Conservation (phyloP, 2,113 vertebrate species). For the Spheniscus mendiculus region DNA sequence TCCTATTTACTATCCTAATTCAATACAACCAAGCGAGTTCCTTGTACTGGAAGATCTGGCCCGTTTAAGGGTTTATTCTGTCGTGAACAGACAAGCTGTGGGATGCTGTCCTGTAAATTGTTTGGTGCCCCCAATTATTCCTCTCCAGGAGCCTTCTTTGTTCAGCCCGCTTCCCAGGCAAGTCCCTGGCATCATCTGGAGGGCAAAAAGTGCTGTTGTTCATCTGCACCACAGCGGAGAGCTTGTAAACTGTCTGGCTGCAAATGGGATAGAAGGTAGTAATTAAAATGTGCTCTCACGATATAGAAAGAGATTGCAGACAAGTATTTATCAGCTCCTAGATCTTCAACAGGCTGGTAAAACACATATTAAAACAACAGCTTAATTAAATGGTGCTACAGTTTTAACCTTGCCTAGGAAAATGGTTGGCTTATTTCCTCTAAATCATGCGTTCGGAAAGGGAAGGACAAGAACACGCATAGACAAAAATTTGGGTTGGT, state of each 20-base stretch:
- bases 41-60: background rate
- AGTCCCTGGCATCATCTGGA: conserved; percentile 8
- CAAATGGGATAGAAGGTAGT: conserved; percentile 11
- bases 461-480: background rate
- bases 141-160: background rate
- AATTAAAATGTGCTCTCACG: conserved; percentile 41
- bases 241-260: conserved; percentile 14
- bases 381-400: conserved; percentile 46
- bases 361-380: conserved; percentile 14
- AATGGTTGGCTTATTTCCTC: background rate
- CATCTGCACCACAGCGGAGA: background rate
- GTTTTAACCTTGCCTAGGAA: background rate
- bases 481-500: background rate
- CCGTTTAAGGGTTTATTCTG: background rate
- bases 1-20: background rate
- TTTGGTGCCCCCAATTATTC: conserved; percentile 26
- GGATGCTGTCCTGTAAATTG: background rate
- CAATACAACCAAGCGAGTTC: background rate
- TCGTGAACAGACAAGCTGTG: background rate
- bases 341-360: background rate
- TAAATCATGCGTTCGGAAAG: background rate
- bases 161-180: background rate
- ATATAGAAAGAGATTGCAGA: background rate
- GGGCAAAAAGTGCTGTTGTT: background rate
- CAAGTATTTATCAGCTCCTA: conserved; percentile 3